Percentiles rank a stretch among this genome's conserved stretches.
Evolutionary conservation across 2,113 vertebrate species (phyloP).

Genomic region (Glaucomys volans): DNA sequence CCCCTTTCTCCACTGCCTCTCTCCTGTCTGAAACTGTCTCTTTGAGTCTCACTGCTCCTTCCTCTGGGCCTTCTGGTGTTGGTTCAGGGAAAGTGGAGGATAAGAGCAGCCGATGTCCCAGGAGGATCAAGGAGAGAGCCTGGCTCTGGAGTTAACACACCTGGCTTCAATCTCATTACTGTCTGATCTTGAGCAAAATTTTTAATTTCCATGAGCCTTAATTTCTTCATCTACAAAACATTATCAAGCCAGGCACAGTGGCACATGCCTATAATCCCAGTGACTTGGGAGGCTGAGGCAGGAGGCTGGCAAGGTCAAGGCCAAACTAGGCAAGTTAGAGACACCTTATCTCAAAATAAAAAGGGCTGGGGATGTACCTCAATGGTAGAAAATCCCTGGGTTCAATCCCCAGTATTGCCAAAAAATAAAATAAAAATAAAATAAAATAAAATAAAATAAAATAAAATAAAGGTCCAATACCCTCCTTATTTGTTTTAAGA

Average conservation of each 20-base stretch:
- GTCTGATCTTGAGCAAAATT: background rate
- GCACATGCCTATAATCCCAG: no score
- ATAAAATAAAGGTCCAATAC: background rate
- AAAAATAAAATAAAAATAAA: no score
- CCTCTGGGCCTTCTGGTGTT: background rate
- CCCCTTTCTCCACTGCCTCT: background rate
- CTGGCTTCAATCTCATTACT: background rate
- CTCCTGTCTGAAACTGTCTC: background rate
- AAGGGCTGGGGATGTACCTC: no score
- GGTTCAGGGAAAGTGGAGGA: background rate
- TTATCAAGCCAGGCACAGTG: no score
- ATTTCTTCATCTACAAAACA: conserved; percentile 22
- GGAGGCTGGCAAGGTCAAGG: no score
- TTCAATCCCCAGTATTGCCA: no score
- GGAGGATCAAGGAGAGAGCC: background rate
- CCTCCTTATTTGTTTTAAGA: background rate
- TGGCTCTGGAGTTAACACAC: background rate
- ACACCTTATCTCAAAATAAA: no score
- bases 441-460: no score
- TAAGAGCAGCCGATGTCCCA: background rate
- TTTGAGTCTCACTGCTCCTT: background rate
- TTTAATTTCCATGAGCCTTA: background rate
- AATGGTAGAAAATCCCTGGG: no score
- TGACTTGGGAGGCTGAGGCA: no score
- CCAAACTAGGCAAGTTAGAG: no score